Conservation (phyloP, 2,113 vertebrate genomes). For the Gopherus flavomarginatus region DNA sequence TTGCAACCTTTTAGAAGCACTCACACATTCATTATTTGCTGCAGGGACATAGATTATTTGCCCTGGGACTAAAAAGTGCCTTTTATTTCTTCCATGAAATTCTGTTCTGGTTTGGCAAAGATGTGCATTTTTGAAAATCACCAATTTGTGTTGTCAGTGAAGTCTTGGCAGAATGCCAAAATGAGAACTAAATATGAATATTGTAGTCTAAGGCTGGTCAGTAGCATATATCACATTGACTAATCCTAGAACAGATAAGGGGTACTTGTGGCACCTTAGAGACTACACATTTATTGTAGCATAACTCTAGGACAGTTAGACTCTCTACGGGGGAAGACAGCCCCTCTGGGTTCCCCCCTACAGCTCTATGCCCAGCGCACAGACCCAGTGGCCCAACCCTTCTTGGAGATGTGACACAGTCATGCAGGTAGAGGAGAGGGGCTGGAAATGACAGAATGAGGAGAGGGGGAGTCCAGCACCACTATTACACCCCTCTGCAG, state of each 20-base stretch:
- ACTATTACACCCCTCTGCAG: background rate
- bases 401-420: accelerated
- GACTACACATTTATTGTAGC: no score
- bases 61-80: background rate
- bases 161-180: background rate
- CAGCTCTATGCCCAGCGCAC: accelerated
- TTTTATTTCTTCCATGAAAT: background rate
- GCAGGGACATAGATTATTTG: accelerated
- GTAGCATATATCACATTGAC: background rate
- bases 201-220: background rate
- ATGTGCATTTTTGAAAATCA: background rate
- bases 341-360: accelerated
- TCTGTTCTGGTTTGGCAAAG: background rate
- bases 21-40: background rate
- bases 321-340: background rate
- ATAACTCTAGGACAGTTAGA: background rate
- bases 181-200: background rate
- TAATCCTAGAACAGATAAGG: background rate
- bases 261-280: no score
- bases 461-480: background rate
- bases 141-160: background rate
- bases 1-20: background rate
- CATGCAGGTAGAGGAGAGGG: background rate
- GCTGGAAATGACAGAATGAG: background rate
- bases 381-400: background rate